Percentiles rank a stretch among this genome's conserved stretches.
These are phyloP conservation scores for Patagioenas fasciata DNA, from an alignment of 2,113 vertebrate genomes.

Conservation along the genomic window DNA sequence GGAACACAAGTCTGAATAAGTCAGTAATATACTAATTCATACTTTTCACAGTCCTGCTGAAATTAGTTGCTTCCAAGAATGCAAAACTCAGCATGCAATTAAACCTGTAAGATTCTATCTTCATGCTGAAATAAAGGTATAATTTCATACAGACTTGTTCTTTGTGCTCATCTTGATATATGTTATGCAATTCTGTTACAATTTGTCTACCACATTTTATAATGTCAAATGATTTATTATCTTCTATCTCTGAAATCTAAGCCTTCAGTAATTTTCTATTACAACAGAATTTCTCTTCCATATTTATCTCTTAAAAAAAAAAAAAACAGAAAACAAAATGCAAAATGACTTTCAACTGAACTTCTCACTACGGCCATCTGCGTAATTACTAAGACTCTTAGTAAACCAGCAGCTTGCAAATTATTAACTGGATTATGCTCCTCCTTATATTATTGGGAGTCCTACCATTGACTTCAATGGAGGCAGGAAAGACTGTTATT, in stretches of 20 bases:
- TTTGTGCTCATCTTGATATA: background rate
- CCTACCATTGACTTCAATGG: slow-evolving; percentile 7
- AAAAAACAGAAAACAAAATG: no score
- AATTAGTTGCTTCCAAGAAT: slow-evolving; percentile 19
- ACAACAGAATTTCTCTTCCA: background rate
- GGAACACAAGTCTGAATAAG: background rate
- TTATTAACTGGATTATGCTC: background rate
- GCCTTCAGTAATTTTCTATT: background rate
- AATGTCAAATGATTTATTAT: background rate
- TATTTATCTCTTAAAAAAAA: background rate
- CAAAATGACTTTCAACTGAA: background rate
- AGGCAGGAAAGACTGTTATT: background rate
- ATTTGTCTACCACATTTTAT: background rate
- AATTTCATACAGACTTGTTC: background rate
- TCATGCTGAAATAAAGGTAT: background rate
- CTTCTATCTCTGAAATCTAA: background rate
- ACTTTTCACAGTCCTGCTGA: background rate
- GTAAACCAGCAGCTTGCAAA: slow-evolving; percentile 14
- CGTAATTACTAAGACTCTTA: background rate
- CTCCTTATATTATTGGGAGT: background rate
- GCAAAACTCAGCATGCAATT: slow-evolving; percentile 41
- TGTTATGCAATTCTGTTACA: background rate
- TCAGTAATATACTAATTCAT: slow-evolving; percentile 26
- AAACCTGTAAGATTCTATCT: slow-evolving; percentile 9
- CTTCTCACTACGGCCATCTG: background rate